Conservation (phyloP, 64 coral and sea anemone genomes). For the Orbicella faveolata region DNA sequence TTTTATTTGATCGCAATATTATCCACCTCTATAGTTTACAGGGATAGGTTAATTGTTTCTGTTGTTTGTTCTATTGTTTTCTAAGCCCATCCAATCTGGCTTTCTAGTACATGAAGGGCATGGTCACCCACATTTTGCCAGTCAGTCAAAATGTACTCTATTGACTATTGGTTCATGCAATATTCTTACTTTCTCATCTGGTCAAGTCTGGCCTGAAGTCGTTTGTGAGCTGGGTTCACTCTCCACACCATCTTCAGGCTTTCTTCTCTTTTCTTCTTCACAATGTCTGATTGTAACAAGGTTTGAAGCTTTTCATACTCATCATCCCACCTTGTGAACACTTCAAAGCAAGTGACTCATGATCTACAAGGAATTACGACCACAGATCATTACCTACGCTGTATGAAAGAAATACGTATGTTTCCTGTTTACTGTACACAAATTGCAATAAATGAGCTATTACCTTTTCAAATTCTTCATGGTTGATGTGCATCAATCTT, state of each 20-base stretch:
- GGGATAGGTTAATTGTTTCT: too few relatives aligned
- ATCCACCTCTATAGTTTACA: too few relatives aligned
- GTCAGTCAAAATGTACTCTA: too few relatives aligned
- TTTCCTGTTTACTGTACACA: too few relatives aligned
- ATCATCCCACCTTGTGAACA: conserved; percentile 95
- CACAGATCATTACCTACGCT: too few relatives aligned
- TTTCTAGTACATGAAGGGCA: too few relatives aligned
- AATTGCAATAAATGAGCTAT: neutral
- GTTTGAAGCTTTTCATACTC: conserved; percentile 96
- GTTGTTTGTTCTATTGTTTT: too few relatives aligned
- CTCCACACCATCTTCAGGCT: conserved; percentile 95
- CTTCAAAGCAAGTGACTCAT: conserved; percentile 98
- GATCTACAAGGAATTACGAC: conserved; percentile 38
- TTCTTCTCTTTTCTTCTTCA: conserved; percentile 95
- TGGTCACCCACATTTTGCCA: too few relatives aligned
- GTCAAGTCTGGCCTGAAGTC: conserved; percentile 87
- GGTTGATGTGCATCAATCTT: conserved; percentile 92
- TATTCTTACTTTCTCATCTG: conserved; percentile 91
- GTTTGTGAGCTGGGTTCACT: conserved; percentile 91
- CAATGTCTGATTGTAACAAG: conserved; percentile 79
- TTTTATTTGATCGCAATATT: too few relatives aligned
- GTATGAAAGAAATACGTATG: too few relatives aligned
- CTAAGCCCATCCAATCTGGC: too few relatives aligned
- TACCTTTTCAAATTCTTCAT: conserved; percentile 99
- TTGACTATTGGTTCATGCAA: too few relatives aligned